phyloP scores from a whole-genome alignment of 2,797 vertebrate species.

The Anguilla marmorata region DNA sequence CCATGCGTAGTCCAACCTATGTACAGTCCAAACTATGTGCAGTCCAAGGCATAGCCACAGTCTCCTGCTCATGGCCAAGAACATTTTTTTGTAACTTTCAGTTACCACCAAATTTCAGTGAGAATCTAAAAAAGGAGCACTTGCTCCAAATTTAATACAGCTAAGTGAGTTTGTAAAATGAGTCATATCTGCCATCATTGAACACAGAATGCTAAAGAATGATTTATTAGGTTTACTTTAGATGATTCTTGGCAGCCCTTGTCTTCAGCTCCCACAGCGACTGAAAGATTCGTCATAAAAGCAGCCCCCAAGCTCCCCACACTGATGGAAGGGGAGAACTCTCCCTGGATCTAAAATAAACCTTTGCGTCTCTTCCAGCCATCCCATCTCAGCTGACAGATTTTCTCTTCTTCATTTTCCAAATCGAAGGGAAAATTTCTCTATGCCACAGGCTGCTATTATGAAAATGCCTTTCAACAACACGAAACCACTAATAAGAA shows the following conservation, averaged over 20 bases:
- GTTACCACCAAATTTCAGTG: neutral
- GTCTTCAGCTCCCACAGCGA: neutral
- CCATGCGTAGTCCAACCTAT: no score
- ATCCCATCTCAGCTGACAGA: slow-evolving; percentile 21
- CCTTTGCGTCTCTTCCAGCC: slow-evolving; percentile 8
- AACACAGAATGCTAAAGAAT: neutral
- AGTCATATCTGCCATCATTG: neutral
- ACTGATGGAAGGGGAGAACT: neutral
- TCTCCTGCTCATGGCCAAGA: neutral
- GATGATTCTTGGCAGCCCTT: neutral
- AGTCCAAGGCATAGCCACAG: neutral
- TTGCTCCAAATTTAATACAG: neutral
- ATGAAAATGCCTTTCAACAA: slow-evolving; percentile 67
- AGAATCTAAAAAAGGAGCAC: neutral
- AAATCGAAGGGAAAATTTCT: slow-evolving; percentile 27
- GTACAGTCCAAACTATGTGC: no score
- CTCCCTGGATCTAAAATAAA: slow-evolving; percentile 25
- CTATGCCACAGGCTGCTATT: slow-evolving; percentile 35
- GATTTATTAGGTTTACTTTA: slow-evolving; percentile 12
- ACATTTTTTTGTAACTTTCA: neutral
- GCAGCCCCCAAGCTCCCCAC: neutral
- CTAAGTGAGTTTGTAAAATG: neutral
- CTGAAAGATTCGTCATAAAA: slow-evolving; percentile 12
- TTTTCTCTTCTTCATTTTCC: slow-evolving; percentile 20
- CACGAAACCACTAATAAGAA: slow-evolving; percentile 67